These are phyloP conservation scores for Lasioglossum calceatum DNA, from an alignment of 2,888 invertebrate species.

Conservation along the genomic window DNA sequence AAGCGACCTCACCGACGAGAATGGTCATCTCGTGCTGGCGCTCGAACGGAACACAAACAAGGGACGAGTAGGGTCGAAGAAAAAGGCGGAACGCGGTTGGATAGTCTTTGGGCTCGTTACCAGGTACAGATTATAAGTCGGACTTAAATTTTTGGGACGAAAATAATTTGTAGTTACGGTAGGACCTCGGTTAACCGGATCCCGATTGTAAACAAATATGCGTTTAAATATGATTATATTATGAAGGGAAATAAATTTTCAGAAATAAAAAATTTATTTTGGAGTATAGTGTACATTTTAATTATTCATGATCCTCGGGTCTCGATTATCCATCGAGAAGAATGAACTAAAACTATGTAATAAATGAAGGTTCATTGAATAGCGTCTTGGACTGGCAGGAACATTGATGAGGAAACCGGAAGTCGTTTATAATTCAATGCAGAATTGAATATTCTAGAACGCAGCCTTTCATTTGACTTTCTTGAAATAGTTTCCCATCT, in stretches of 20 bases:
- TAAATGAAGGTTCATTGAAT: neutral
- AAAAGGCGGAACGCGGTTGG: neutral
- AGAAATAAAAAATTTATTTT: no score
- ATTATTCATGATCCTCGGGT: no score
- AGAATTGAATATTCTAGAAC: neutral
- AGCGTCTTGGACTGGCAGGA: neutral
- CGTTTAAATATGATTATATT: no score
- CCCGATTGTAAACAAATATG: no score
- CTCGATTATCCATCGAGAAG: no score
- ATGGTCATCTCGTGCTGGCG: constrained; percentile 34
- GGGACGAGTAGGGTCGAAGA: neutral
- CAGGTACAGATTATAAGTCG: constrained; percentile 16
- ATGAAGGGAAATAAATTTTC: no score
- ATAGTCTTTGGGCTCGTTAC: neutral
- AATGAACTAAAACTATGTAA: neutral
- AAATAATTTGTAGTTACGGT: neutral
- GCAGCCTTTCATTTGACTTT: neutral
- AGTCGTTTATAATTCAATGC: neutral
- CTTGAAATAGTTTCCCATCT: neutral
- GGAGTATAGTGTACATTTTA: no score
- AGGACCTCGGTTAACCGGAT: no score
- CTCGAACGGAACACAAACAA: constrained; percentile 32
- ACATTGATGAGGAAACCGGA: neutral
- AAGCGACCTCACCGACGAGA: constrained; percentile 3
- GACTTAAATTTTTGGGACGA: neutral